These are phyloP conservation scores for Silurus aristotelis DNA, from an alignment of 2,797 vertebrate species.

Conservation along the genomic window DNA sequence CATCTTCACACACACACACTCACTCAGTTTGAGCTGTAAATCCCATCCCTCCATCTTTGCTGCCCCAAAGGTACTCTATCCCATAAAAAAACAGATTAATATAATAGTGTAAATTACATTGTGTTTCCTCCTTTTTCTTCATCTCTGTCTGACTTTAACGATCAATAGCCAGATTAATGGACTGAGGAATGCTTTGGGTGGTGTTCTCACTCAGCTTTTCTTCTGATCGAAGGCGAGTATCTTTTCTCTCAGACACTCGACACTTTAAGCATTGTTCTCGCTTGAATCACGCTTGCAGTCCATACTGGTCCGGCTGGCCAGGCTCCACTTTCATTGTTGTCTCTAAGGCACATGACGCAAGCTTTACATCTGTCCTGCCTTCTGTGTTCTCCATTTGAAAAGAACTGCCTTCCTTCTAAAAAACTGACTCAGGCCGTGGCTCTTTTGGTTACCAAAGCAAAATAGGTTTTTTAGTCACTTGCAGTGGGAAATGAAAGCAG, in stretches of 20 bases:
- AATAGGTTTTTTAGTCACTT: not conserved
- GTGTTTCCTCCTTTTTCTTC: not conserved
- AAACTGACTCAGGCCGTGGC: not conserved
- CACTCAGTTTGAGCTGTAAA: not conserved
- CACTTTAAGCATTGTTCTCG: not conserved
- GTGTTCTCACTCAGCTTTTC: not conserved
- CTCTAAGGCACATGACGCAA: not conserved
- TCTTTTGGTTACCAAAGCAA: not conserved
- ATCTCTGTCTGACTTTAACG: not conserved
- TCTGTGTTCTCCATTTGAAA: not conserved
- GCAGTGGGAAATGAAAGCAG: conserved; percentile 14
- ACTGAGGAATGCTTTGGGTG: not conserved
- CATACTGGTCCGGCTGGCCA: not conserved
- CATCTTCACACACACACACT: not conserved
- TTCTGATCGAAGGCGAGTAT: not conserved
- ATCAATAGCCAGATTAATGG: conserved; percentile 5
- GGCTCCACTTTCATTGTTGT: conserved; percentile 25
- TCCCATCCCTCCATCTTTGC: not conserved
- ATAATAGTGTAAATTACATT: conserved; percentile 7
- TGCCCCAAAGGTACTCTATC: not conserved
- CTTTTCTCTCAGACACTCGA: conserved; percentile 4
- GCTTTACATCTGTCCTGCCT: not conserved
- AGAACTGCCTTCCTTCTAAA: not conserved
- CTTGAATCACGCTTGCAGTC: conserved; percentile 11
- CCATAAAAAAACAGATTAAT: not conserved